Percentiles rank a stretch among this genome's conserved stretches.
Evolutionary conservation across 2,113 vertebrate genomes (phyloP).

Genomic region (Equus przewalskii): DNA sequence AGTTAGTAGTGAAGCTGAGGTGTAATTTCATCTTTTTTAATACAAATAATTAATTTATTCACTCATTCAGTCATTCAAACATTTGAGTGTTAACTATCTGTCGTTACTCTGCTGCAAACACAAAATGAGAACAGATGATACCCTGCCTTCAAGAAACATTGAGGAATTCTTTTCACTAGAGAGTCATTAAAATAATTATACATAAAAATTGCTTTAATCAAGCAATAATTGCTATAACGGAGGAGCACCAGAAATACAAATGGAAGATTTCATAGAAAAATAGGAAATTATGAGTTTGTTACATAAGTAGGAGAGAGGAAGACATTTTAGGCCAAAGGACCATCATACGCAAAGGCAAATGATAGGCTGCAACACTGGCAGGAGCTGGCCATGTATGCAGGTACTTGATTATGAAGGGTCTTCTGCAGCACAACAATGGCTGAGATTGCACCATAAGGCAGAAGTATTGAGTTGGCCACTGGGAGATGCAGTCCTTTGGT

Average conservation of each 20-base stretch:
- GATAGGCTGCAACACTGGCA: accelerated
- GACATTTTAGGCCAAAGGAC: neutral
- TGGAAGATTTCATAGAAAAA: neutral
- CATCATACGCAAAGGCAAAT: neutral
- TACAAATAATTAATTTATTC: neutral
- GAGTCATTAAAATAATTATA: conserved; percentile 26
- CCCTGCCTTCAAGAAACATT: neutral
- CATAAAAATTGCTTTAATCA: neutral
- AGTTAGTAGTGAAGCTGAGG: neutral
- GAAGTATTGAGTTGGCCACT: neutral
- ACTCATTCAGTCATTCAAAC: conserved; percentile 6
- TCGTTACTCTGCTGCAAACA: neutral
- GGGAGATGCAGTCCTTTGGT: neutral
- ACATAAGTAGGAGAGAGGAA: neutral
- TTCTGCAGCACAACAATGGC: accelerated
- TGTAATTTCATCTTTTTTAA: conserved; percentile 16
- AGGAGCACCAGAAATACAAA: conserved; percentile 12
- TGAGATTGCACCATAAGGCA: neutral
- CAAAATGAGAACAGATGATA: neutral
- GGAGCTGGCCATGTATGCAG: neutral
- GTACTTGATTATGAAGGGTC: accelerated
- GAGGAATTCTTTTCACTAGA: neutral
- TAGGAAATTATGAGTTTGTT: neutral
- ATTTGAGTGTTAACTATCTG: neutral
- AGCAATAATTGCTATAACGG: neutral